Evolutionary conservation across 2,797 vertebrate genomes (phyloP).

Genomic region (Coregonus sp.): DNA sequence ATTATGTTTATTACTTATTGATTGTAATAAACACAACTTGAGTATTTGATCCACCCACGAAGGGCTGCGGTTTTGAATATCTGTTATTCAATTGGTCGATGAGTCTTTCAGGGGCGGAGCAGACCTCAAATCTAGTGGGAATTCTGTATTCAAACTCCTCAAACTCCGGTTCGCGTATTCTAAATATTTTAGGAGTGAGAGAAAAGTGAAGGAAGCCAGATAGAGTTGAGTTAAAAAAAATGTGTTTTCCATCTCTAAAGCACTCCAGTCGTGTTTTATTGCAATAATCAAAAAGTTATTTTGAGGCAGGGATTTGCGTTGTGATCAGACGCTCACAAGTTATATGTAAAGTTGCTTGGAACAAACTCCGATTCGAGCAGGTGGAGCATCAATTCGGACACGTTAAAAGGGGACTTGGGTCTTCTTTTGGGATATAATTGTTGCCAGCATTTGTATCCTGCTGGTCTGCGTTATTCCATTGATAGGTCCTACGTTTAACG

Average conservation of each 20-base stretch:
- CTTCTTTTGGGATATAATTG: neutral
- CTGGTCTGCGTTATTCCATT: neutral
- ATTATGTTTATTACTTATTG: neutral
- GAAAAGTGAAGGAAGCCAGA: neutral
- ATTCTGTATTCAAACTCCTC: conserved; percentile 66
- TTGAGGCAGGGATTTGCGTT: neutral
- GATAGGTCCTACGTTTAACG: neutral
- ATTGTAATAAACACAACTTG: neutral
- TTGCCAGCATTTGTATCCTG: neutral
- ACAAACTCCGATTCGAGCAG: conserved; percentile 3
- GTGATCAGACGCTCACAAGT: neutral
- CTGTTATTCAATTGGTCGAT: conserved; percentile 28
- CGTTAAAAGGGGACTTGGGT: neutral
- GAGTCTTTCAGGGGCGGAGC: conserved; percentile 54
- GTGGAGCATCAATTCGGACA: neutral
- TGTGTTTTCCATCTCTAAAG: conserved; percentile 22
- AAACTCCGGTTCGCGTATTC: conserved; percentile 10
- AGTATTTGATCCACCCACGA: conserved; percentile 28
- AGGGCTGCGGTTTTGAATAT: conserved; percentile 47
- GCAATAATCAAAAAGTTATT: neutral
- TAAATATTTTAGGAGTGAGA: neutral
- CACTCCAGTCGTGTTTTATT: neutral
- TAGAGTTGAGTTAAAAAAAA: neutral
- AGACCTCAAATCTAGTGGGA: conserved; percentile 65
- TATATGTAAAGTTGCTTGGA: neutral